Base-by-base conservation (phyloP, 2,888 invertebrate genomes). In the Nomada hirtipes region DNA sequence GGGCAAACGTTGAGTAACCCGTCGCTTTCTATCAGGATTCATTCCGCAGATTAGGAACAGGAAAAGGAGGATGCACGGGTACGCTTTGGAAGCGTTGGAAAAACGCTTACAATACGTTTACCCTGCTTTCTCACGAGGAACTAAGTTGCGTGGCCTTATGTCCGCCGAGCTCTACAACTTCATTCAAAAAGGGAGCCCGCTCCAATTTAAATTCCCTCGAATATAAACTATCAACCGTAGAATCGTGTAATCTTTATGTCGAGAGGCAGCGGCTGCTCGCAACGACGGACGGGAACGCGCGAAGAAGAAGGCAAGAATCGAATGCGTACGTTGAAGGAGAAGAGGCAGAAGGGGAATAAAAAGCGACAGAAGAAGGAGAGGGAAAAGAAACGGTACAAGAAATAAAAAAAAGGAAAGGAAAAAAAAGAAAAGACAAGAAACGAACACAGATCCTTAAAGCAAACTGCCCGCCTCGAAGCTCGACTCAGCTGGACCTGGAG, bases 381-480 rank as follows among this genome's bases (percentile, higher is more conserved):
- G 29, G 55, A 57, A 44, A 77, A 64, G 72, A 60, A 65, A 69
- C 72, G 55, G 69, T 20, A 44, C 52, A 36, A 73, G 80, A 63
- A 70, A 72, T 69, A 77, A 59, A 71, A 60, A 60, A 67, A 61
- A 63, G 52, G 73, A 69, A 42, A 44, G 23, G 26, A 36, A 20
- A 23, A 57, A 53, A 36, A 26, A 57, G 74, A 50, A 61, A 67
- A 63, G 55, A 76, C 53, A 57, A 60, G 64, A 71, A 82, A 84
- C 84, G 84, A 88, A 78, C 83, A 47, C 47, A 89, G 91, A 91
- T 91, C 89, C 89, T 91, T 88, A 89, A 89, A 91, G 90, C 87
- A 89, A 89, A 90, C 89, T 86, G 89, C 83, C 85, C 88, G 86
- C 85, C 85, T 88, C 82, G 86, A 75, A 77, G 84, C 86, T 84